phyloP scores from a whole-genome alignment of 1,140 invertebrate species.

The Lordiphosa stackelbergi region DNA sequence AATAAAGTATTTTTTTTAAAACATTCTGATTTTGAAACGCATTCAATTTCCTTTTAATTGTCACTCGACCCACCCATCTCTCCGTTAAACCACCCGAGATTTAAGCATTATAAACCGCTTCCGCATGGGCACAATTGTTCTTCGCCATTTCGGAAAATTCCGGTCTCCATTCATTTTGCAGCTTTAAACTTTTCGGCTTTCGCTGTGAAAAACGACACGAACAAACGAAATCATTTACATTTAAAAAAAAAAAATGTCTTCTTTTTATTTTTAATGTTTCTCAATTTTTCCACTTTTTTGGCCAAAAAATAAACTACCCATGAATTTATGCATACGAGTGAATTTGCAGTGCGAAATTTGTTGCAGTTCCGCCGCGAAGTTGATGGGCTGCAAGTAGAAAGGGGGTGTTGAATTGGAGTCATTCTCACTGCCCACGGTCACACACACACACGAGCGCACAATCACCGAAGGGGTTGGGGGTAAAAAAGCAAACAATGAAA shows the following conservation, averaged over 20 bases:
- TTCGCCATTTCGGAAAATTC: too few species aligned
- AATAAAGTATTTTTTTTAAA: too few species aligned
- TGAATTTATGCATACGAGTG: slow-evolving; percentile 63
- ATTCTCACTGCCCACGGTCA: neutral
- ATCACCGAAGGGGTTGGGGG: too few species aligned
- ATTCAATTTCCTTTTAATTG: too few species aligned
- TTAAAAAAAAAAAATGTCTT: slow-evolving; percentile 8
- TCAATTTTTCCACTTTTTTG: slow-evolving; percentile 2
- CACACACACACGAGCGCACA: too few species aligned
- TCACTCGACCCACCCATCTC: too few species aligned
- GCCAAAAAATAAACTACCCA: slow-evolving; percentile 47
- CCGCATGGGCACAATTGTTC: slow-evolving; percentile 26
- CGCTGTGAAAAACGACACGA: slow-evolving; percentile 7
- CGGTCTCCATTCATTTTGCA: slow-evolving; percentile 6
- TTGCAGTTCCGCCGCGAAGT: slow-evolving; percentile 23
- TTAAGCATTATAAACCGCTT: too few species aligned
- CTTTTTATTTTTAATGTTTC: slow-evolving; percentile 9
- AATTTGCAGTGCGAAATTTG: slow-evolving; percentile 45
- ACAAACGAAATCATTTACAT: slow-evolving; percentile 51
- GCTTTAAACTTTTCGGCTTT: slow-evolving; percentile 19
- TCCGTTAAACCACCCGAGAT: neutral
- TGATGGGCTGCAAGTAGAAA: neutral
- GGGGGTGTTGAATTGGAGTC: neutral
- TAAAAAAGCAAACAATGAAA: slow-evolving; percentile 58
- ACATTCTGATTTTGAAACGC: too few species aligned